Evolutionary conservation across 2,113 vertebrate species (phyloP).

Genomic region (Nesogale talazaci): DNA sequence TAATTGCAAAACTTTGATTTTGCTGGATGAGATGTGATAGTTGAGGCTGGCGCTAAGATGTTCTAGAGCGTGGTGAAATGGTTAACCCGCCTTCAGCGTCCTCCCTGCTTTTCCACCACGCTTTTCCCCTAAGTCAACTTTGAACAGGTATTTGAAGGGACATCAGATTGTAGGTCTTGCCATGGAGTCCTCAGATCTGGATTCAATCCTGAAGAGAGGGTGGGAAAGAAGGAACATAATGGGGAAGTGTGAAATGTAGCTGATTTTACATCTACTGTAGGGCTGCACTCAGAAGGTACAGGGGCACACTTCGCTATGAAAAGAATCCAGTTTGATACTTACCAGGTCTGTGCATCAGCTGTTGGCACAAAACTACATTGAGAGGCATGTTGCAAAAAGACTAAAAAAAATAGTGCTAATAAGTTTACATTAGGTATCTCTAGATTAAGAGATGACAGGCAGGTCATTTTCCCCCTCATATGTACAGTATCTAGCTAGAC

Average conservation of each 20-base stretch:
- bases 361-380: neutral
- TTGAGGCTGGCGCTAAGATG: neutral
- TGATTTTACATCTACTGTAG: neutral
- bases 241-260: accelerated
- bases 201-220: neutral
- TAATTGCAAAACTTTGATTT: neutral
- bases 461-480: neutral
- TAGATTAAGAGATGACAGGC: neutral
- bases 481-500: neutral
- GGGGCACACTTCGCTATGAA: neutral
- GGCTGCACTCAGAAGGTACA: neutral
- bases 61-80: no score
- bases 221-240: no score
- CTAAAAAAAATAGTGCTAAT: neutral
- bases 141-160: neutral
- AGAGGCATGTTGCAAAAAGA: neutral
- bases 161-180: neutral
- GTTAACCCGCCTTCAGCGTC: no score
- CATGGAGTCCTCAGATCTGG: neutral
- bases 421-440: neutral
- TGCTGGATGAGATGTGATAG: neutral
- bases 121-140: neutral
- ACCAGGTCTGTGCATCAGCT: neutral
- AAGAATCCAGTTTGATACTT: neutral
- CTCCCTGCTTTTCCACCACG: neutral